These are phyloP conservation scores for Hippoglossus hippoglossus DNA, from an alignment of 2,797 vertebrate genomes.

Conservation along the genomic window DNA sequence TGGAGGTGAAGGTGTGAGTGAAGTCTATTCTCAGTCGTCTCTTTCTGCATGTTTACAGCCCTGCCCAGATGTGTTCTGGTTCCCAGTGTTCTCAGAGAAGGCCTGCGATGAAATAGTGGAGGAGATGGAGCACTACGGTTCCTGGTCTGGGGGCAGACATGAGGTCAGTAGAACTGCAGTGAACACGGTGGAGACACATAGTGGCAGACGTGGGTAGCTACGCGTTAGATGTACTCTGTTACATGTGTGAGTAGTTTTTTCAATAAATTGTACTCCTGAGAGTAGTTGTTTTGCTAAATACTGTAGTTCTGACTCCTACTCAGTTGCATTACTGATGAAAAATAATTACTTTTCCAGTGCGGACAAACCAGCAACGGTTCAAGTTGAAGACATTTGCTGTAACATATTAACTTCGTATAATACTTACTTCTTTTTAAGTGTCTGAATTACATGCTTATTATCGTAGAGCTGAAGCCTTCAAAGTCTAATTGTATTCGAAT, in stretches of 20 bases:
- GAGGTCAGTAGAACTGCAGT: slow-evolving; percentile 84
- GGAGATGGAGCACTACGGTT: slow-evolving; percentile 95
- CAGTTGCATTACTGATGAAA: too few species aligned
- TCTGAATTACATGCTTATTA: neutral
- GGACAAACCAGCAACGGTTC: too few species aligned
- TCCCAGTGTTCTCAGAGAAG: slow-evolving; percentile 92
- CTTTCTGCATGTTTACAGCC: slow-evolving; percentile 84
- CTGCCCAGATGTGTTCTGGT: slow-evolving; percentile 99
- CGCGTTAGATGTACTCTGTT: too few species aligned
- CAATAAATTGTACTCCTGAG: too few species aligned
- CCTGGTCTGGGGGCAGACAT: slow-evolving; percentile 95
- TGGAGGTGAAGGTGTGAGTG: slow-evolving; percentile 38
- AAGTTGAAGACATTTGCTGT: neutral
- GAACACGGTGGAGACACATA: slow-evolving; percentile 8
- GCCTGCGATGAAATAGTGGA: slow-evolving; percentile 95
- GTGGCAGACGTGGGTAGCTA: neutral
- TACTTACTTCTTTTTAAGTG: neutral
- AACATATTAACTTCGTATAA: neutral
- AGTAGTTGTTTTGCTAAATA: too few species aligned
- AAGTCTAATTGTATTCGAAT: neutral
- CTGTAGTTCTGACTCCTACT: too few species aligned
- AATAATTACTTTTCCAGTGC: too few species aligned
- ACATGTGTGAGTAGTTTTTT: too few species aligned
- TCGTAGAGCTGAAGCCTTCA: neutral
- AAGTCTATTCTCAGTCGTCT: slow-evolving; percentile 36